phyloP scores from a whole-genome alignment of 2,888 invertebrate genomes.

The Dolichomitus sp. region DNA sequence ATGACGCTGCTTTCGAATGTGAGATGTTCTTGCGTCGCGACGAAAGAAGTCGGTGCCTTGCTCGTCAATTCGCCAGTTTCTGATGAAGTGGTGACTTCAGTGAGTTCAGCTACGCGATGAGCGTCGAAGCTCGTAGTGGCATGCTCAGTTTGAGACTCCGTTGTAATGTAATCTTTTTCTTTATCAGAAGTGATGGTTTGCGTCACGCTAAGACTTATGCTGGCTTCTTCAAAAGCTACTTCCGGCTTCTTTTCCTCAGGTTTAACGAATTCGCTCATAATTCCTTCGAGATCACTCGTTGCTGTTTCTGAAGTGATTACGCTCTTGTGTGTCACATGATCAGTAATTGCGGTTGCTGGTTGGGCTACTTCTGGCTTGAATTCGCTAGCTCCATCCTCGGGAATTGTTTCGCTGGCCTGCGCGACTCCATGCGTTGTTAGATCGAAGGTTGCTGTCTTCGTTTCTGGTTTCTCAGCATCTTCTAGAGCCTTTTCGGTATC shows the following conservation, averaged over 20 bases:
- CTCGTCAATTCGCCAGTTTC: conserved; percentile 86
- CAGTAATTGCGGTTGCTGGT: conserved; percentile 87
- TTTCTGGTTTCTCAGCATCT: conserved; percentile 77
- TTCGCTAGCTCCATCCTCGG: conserved; percentile 78
- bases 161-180: conserved; percentile 82
- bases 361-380: conserved; percentile 84
- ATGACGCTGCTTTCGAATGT: conserved; percentile 88
- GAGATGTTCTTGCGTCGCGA: conserved; percentile 86
- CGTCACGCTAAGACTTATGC: conserved; percentile 87
- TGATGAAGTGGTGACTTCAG: conserved; percentile 87
- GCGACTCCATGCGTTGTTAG: conserved; percentile 84
- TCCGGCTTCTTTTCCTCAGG: conserved; percentile 81
- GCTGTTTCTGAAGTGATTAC: conserved; percentile 86
- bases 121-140: conserved; percentile 85
- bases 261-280: conserved; percentile 78
- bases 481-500: conserved; percentile 79
- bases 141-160: conserved; percentile 78
- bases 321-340: conserved; percentile 88
- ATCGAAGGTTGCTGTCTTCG: conserved; percentile 83
- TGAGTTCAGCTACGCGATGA: conserved; percentile 88
- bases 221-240: conserved; percentile 83
- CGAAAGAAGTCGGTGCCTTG: conserved; percentile 78
- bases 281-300: conserved; percentile 80
- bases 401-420: conserved; percentile 81
- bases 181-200: conserved; percentile 87